Percentiles rank a stretch among this genome's conserved stretches.
Conservation (phyloP, 2,888 invertebrate species). For the Folsomia candida region DNA sequence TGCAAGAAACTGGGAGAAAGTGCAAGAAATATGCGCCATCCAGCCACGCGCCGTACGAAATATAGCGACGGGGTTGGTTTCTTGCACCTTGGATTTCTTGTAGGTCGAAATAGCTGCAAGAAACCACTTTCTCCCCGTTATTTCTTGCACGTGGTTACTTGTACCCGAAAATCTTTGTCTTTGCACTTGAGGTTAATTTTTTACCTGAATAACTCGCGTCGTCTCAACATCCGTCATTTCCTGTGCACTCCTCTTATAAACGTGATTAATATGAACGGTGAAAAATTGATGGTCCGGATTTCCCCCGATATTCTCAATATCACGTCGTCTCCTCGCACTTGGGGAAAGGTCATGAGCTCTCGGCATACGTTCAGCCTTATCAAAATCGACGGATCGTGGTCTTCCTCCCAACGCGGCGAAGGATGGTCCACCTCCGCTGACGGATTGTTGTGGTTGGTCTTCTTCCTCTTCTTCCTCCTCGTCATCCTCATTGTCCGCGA, state of each 20-base stretch:
- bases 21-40: too few species aligned
- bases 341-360: slow-evolving; percentile 53
- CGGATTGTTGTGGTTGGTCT: slow-evolving; percentile 30
- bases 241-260: slow-evolving; percentile 80
- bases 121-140: too few species aligned
- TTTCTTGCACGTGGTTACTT: too few species aligned
- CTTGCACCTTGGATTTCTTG: too few species aligned
- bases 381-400: slow-evolving; percentile 82
- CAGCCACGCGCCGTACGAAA: too few species aligned
- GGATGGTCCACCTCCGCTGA: slow-evolving; percentile 23
- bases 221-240: slow-evolving; percentile 66
- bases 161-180: too few species aligned
- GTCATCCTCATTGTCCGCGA: slow-evolving; percentile 49
- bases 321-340: slow-evolving; percentile 67
- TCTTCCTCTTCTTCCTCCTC: slow-evolving; percentile 49
- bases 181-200: not conserved
- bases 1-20: too few species aligned
- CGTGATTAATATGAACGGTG: slow-evolving; percentile 59
- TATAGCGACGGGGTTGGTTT: too few species aligned
- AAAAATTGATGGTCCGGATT: slow-evolving; percentile 58
- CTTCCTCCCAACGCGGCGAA: slow-evolving; percentile 71
- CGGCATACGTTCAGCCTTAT: slow-evolving; percentile 66
- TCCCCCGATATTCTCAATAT: too few species aligned
- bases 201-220: slow-evolving; percentile 54
- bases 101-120: too few species aligned